Percentiles rank a stretch among this genome's conserved stretches.
Conservation (phyloP, 2,797 vertebrate species). For the Liasis olivaceus region DNA sequence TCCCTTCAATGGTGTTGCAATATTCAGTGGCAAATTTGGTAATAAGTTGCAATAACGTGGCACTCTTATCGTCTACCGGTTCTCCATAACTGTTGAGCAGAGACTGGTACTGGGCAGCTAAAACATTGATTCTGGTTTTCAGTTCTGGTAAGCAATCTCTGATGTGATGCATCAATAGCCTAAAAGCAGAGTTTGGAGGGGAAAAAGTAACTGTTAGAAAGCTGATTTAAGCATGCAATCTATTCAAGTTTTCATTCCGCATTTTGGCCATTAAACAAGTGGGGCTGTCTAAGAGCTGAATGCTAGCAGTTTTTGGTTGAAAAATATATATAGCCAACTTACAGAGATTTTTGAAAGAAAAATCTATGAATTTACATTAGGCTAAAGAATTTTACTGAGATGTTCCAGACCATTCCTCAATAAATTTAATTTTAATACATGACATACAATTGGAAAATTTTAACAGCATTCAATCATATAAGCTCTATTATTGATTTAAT, state of each 20-base stretch:
- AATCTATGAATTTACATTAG: background rate
- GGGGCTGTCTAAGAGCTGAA: background rate
- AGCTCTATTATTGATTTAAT: background rate
- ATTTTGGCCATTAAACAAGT: background rate
- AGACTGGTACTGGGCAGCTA: constrained; percentile 97
- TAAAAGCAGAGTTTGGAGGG: constrained; percentile 60
- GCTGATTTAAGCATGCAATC: background rate
- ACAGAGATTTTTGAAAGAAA: background rate
- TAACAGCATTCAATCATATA: background rate
- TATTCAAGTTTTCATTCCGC: background rate
- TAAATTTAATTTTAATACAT: background rate
- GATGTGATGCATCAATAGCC: constrained; percentile 98
- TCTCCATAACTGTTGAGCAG: constrained; percentile 96
- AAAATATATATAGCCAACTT: background rate
- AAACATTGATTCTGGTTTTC: constrained; percentile 97
- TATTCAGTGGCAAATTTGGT: constrained; percentile 99
- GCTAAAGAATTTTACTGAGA: background rate
- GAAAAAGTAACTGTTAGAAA: constrained; percentile 22
- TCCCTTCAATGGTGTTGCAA: constrained; percentile 99
- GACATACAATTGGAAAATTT: background rate
- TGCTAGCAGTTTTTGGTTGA: background rate
- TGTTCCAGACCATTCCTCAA: background rate
- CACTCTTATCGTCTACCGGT: constrained; percentile 95
- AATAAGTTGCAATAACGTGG: constrained; percentile 97
- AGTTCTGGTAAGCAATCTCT: constrained; percentile 96